Percentiles rank a stretch among this genome's conserved stretches.
phyloP scores from a whole-genome alignment of 2,113 vertebrate species.

The Ceratotherium simum region DNA sequence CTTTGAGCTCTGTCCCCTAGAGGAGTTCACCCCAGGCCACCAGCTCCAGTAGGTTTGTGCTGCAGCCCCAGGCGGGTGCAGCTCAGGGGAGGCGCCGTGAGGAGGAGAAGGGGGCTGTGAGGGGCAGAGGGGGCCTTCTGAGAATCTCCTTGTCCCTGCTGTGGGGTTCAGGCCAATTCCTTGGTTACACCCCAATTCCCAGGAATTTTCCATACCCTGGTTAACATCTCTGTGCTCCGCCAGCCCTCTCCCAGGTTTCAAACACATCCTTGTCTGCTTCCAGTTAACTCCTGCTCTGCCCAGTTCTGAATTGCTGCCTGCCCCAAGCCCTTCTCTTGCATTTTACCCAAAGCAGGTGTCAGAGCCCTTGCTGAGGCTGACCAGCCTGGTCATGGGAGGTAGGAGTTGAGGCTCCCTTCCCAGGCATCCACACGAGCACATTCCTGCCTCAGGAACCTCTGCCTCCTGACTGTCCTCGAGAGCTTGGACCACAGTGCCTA shows the following conservation, averaged over 20 bases:
- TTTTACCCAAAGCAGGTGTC: background rate
- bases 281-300: conserved; percentile 5
- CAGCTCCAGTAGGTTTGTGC: background rate
- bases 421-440: fast-evolving
- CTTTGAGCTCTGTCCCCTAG: background rate
- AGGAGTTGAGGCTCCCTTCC: background rate
- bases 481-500: background rate
- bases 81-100: background rate
- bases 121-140: background rate
- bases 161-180: background rate
- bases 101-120: background rate
- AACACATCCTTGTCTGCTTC: background rate
- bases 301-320: background rate
- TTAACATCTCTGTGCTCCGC: background rate
- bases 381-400: background rate
- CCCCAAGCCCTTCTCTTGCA: background rate
- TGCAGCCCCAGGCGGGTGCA: background rate
- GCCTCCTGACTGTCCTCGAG: background rate
- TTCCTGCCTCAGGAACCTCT: background rate
- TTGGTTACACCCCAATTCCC: background rate
- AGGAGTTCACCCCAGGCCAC: background rate
- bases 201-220: conserved; percentile 29
- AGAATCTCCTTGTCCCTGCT: background rate
- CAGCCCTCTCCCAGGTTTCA: background rate
- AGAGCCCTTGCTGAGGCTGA: background rate